Conservation (phyloP, 2,888 invertebrate species). For the Drosophila fulvimacula region DNA sequence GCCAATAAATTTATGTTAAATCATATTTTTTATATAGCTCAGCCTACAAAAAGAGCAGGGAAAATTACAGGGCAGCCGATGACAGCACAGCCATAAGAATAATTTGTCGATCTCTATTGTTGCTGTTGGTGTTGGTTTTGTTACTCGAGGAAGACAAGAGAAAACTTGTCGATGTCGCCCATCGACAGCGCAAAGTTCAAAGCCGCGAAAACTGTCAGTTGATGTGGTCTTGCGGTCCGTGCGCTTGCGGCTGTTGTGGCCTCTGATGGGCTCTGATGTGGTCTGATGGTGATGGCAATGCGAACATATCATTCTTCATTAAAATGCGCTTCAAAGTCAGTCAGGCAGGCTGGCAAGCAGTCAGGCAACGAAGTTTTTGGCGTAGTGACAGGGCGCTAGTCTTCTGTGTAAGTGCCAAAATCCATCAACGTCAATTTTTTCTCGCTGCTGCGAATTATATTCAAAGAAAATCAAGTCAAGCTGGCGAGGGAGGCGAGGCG, state of each 20-base stretch:
- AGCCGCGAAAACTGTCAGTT: conserved; percentile 80
- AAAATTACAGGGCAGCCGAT: conserved; percentile 15
- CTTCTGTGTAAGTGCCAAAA: conserved; percentile 82
- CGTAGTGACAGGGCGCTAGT: conserved; percentile 71
- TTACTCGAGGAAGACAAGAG: conserved; percentile 34
- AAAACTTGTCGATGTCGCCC: conserved; percentile 70
- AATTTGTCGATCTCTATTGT: conserved; percentile 36
- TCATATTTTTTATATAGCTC: conserved; percentile 21
- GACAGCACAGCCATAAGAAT: conserved; percentile 42
- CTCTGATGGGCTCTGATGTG: conserved; percentile 37
- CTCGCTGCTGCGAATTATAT: conserved; percentile 75
- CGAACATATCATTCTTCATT: conserved; percentile 82
- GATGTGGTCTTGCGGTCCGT: conserved; percentile 53
- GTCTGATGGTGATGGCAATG: conserved; percentile 56
- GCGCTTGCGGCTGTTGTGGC: conserved; percentile 51
- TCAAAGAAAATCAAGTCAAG: conserved; percentile 76
- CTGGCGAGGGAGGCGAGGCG: conserved; percentile 3
- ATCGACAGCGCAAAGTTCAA: conserved; percentile 64
- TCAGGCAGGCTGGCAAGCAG: conserved; percentile 30
- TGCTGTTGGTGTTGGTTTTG: conserved; percentile 34
- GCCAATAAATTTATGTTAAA: conserved; percentile 51
- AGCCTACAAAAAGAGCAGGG: conserved; percentile 27
- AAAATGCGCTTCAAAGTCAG: conserved; percentile 81
- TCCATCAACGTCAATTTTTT: conserved; percentile 82
- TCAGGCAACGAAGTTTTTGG: conserved; percentile 56